These are phyloP conservation scores for Heliothis virescens DNA, from an alignment of 1,140 invertebrate genomes.

Conservation along the genomic window DNA sequence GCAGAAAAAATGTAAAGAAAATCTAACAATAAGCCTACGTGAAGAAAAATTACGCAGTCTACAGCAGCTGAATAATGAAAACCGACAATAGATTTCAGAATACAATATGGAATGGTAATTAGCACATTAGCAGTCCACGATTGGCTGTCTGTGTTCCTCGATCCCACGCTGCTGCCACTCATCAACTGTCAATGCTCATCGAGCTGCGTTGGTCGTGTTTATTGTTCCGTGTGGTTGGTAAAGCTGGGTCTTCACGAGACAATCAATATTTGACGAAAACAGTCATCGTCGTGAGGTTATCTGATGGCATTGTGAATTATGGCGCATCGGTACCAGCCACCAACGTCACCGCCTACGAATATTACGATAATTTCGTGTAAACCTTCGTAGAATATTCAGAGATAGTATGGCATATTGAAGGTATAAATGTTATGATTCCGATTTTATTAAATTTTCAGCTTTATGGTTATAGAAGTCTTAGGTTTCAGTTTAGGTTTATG, in stretches of 20 bases:
- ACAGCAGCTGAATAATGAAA: slow-evolving; percentile 27
- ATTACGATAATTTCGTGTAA: slow-evolving; percentile 61
- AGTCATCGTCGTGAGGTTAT: slow-evolving; percentile 60
- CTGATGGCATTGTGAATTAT: slow-evolving; percentile 64
- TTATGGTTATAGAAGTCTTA: slow-evolving; percentile 38
- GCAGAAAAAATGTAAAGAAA: slow-evolving; percentile 38
- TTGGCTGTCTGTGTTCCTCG: slow-evolving; percentile 37
- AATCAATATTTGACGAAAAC: slow-evolving; percentile 61
- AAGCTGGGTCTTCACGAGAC: slow-evolving; percentile 38
- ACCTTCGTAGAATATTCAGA: slow-evolving; percentile 43
- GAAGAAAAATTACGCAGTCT: slow-evolving; percentile 35
- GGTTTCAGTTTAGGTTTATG: slow-evolving; percentile 27
- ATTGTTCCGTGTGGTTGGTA: slow-evolving; percentile 46
- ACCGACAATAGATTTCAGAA: slow-evolving; percentile 45
- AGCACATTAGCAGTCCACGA: slow-evolving; percentile 42
- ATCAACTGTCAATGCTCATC: slow-evolving; percentile 39
- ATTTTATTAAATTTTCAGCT: slow-evolving; percentile 25
- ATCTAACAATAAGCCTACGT: slow-evolving; percentile 36
- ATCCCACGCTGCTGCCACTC: slow-evolving; percentile 44
- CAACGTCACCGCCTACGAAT: slow-evolving; percentile 64
- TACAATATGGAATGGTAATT: slow-evolving; percentile 49
- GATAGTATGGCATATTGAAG: slow-evolving; percentile 30
- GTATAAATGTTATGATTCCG: slow-evolving; percentile 16
- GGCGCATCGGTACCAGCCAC: slow-evolving; percentile 63
- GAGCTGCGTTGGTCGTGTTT: slow-evolving; percentile 42